These are phyloP conservation scores for Aythya baeri DNA, from an alignment of 2,113 vertebrate genomes.

Conservation along the genomic window DNA sequence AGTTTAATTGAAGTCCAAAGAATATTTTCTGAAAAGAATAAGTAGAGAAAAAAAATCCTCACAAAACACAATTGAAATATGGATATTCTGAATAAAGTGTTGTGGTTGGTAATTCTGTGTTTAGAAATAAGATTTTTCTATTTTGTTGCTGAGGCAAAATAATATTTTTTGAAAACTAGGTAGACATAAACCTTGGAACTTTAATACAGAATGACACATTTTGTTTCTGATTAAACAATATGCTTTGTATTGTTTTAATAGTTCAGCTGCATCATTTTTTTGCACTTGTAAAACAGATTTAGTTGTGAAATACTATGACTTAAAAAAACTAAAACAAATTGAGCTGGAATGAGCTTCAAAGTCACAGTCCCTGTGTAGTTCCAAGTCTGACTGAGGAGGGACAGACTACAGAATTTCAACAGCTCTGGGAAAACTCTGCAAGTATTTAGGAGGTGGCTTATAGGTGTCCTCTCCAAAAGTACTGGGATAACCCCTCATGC, in stretches of 20 bases:
- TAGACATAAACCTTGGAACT: not conserved
- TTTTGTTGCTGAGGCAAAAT: not conserved
- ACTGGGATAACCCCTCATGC: accelerated
- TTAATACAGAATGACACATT: not conserved
- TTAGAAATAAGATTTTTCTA: not conserved
- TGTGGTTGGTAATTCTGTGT: not conserved
- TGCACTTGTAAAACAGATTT: not conserved
- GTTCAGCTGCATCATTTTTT: not conserved
- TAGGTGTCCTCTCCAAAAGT: not conserved
- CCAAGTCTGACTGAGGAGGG: not conserved
- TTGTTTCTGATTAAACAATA: not conserved
- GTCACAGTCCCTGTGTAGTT: not conserved
- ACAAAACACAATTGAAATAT: not conserved
- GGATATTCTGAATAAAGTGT: not conserved
- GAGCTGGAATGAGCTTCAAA: not conserved
- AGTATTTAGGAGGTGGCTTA: not conserved
- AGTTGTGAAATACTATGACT: not conserved
- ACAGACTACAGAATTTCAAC: not conserved
- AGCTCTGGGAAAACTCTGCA: not conserved
- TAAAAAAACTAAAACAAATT: not conserved
- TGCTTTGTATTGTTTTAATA: not conserved
- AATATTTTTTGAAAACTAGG: not conserved
- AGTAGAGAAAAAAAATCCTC: not conserved
- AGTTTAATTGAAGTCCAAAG: not conserved
- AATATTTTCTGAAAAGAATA: not conserved